Conservation (phyloP, 2,113 vertebrate species). For the Neomonachus schauinslandi region DNA sequence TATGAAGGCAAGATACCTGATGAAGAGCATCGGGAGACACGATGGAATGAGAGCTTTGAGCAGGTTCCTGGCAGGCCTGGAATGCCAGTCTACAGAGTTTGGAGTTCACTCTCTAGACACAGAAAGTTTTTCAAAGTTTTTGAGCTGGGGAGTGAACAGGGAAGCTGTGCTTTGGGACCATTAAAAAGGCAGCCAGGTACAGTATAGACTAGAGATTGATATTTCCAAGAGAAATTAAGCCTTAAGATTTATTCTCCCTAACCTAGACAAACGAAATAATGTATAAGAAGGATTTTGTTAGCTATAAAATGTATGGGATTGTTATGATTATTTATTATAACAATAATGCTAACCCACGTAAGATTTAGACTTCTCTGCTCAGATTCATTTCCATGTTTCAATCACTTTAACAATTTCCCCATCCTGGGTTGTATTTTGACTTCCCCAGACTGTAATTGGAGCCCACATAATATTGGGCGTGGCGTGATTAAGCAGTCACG, state of each 20-base stretch:
- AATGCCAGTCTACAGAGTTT: background rate
- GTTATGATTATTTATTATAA: conserved; percentile 76
- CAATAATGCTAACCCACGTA: conserved; percentile 67
- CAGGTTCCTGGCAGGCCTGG: background rate
- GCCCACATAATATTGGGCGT: background rate
- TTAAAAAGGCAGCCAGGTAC: conserved; percentile 45
- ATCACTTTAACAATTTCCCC: conserved; percentile 66
- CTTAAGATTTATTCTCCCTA: conserved; percentile 66
- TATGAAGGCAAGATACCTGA: accelerated
- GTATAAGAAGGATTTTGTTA: conserved; percentile 70
- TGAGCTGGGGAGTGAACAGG: background rate
- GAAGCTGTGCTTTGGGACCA: conserved; percentile 21
- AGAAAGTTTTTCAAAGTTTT: background rate
- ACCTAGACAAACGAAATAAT: conserved; percentile 52
- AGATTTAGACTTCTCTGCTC: conserved; percentile 70
- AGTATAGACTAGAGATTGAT: conserved; percentile 63
- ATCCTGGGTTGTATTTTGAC: conserved; percentile 52
- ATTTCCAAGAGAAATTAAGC: conserved; percentile 69
- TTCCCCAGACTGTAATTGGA: background rate
- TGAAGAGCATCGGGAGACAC: accelerated
- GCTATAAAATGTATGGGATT: conserved; percentile 70
- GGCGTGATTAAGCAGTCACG: background rate
- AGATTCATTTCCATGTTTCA: conserved; percentile 71
- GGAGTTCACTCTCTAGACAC: background rate
- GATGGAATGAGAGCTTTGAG: accelerated